Evolutionary conservation across 2,113 vertebrate species (phyloP).

Genomic region (Leptodactylus fuscus): DNA sequence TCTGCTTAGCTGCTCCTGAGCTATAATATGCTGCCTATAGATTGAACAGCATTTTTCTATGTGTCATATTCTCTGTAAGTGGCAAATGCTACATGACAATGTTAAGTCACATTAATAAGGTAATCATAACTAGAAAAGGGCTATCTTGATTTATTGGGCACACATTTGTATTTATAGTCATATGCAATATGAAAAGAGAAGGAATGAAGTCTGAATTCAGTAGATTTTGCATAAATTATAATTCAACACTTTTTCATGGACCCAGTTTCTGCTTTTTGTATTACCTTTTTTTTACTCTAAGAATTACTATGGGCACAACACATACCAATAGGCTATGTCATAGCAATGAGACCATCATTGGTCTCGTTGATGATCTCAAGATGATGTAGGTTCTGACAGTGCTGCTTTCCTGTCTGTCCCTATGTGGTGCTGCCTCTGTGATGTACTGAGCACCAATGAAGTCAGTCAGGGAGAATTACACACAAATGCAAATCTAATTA

Average conservation of each 20-base stretch:
- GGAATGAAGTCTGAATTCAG: not conserved
- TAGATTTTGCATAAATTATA: not conserved
- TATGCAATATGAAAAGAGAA: not conserved
- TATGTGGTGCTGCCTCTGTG: too few relatives aligned
- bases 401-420: not conserved
- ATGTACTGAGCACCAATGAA: too few relatives aligned
- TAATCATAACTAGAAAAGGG: not conserved
- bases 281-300: not conserved
- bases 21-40: too few relatives aligned
- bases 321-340: not conserved
- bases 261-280: not conserved
- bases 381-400: not conserved
- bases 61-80: too few relatives aligned
- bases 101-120: not conserved
- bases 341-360: not conserved
- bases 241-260: not conserved
- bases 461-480: too few relatives aligned
- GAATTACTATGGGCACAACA: not conserved
- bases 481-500: too few relatives aligned
- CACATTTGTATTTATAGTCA: not conserved
- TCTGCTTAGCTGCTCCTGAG: too few relatives aligned
- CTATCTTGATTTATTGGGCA: not conserved
- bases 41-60: too few relatives aligned
- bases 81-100: not conserved
- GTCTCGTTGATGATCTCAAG: too few relatives aligned